Evolutionary conservation across 2,797 vertebrate species (phyloP).

Genomic region (Mareca penelope): DNA sequence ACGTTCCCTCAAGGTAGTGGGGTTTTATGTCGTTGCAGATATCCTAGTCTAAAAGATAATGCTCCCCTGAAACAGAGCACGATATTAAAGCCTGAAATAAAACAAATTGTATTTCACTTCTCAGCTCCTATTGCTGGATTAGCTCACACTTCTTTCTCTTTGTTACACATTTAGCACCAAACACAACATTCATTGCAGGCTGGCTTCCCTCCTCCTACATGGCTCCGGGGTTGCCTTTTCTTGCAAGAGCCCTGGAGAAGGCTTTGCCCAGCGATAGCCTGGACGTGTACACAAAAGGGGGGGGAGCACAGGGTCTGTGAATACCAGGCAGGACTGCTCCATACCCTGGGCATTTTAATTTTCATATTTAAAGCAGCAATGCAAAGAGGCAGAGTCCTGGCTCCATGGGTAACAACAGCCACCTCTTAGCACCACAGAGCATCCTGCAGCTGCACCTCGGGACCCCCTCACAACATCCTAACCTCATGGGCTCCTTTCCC

Average conservation of each 20-base stretch:
- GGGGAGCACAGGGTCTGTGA: background rate
- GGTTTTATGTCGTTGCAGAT: slow-evolving; percentile 15
- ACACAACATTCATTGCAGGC: slow-evolving; percentile 47
- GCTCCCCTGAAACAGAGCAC: slow-evolving; percentile 44
- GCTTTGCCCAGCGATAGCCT: background rate
- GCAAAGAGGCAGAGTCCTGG: background rate
- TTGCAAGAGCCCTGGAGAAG: slow-evolving; percentile 44
- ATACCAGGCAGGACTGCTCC: background rate
- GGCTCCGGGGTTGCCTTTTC: background rate
- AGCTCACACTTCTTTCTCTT: slow-evolving; percentile 55
- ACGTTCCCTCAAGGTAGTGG: slow-evolving; percentile 68
- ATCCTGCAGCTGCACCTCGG: background rate
- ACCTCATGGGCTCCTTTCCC: background rate
- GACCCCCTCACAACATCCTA: background rate
- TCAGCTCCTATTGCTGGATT: slow-evolving; percentile 38
- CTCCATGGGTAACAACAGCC: background rate
- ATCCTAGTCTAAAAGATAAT: slow-evolving; percentile 67
- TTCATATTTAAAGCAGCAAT: background rate
- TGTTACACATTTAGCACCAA: slow-evolving; percentile 64
- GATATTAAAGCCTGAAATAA: slow-evolving; percentile 62
- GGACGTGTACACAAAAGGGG: slow-evolving; percentile 39
- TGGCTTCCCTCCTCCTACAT: slow-evolving; percentile 35
- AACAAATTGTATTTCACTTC: slow-evolving; percentile 34
- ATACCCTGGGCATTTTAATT: background rate
- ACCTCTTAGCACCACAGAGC: background rate